Evolutionary conservation across 2,888 invertebrate species (phyloP).

Genomic region (Xiphydria camelus): DNA sequence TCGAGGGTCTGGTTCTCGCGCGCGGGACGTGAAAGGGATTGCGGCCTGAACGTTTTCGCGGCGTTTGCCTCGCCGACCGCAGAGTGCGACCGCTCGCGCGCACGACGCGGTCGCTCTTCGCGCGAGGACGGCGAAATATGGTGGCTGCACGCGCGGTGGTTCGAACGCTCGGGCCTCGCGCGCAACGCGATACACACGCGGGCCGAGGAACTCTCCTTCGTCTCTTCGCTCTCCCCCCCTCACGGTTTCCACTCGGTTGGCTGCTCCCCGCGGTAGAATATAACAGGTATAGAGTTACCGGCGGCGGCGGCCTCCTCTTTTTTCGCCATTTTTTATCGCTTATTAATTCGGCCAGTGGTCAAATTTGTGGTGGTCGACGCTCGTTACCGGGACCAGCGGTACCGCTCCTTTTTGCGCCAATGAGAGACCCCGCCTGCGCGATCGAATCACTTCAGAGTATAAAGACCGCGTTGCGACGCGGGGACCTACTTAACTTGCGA

Average conservation of each 20-base stretch:
- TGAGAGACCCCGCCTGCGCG: not conserved
- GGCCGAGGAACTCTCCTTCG: not conserved
- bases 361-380: conserved; percentile 35
- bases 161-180: conserved; percentile 19
- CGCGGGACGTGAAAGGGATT: too few relatives aligned
- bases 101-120: conserved; percentile 6
- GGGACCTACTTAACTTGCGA: too few relatives aligned
- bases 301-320: conserved; percentile 24
- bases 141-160: too few relatives aligned
- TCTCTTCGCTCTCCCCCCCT: not conserved
- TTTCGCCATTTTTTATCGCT: conserved; percentile 27
- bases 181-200: conserved; percentile 41
- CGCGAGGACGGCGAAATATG: conserved; percentile 6
- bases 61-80: conserved; percentile 51
- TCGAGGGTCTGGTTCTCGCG: too few relatives aligned
- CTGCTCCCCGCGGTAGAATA: conserved; percentile 38
- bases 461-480: not conserved
- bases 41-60: conserved; percentile 50
- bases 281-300: conserved; percentile 49
- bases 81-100: too few relatives aligned
- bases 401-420: not conserved
- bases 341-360: conserved; percentile 42
- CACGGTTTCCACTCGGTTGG: conserved; percentile 46
- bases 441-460: too few relatives aligned
- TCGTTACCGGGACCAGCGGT: not conserved